phyloP scores from a whole-genome alignment of 2,888 invertebrate genomes.

The Adelognathus sp. region DNA sequence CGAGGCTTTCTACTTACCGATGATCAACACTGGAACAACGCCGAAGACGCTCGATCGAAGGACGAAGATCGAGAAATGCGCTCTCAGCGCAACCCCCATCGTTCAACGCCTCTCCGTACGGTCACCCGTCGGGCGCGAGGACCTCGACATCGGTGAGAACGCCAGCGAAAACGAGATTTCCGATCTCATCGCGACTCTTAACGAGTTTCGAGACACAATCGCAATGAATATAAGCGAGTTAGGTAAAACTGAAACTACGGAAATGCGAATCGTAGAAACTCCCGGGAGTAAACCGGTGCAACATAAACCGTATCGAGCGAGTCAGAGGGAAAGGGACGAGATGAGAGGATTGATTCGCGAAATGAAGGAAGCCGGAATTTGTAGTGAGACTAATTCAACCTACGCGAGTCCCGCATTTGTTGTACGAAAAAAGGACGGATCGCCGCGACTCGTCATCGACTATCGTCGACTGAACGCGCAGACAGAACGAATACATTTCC shows the following conservation, averaged over 20 bases:
- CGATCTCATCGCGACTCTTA: slow-evolving; percentile 27
- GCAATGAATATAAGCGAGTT: slow-evolving; percentile 19
- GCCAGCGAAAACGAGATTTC: neutral
- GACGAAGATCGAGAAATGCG: neutral
- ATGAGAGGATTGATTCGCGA: slow-evolving; percentile 28
- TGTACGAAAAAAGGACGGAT: too few species aligned
- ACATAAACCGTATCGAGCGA: slow-evolving; percentile 31
- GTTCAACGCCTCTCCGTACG: neutral
- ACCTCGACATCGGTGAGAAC: neutral
- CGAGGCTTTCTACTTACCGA: neutral
- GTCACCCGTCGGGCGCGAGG: neutral
- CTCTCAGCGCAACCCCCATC: neutral
- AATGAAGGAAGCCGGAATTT: slow-evolving; percentile 6
- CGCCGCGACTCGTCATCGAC: too few species aligned
- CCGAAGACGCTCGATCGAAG: neutral
- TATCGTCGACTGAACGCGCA: too few species aligned
- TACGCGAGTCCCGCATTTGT: slow-evolving; percentile 51
- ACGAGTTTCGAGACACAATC: slow-evolving; percentile 16
- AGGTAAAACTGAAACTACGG: slow-evolving; percentile 24
- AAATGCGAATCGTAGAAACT: slow-evolving; percentile 27
- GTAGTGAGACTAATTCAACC: slow-evolving; percentile 22
- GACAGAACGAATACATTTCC: too few species aligned
- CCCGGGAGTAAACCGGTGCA: slow-evolving; percentile 11
- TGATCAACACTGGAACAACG: neutral
- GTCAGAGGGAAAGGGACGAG: slow-evolving; percentile 14